These are phyloP conservation scores for Diabrotica balteata DNA, from an alignment of 2,888 invertebrate genomes.

Conservation along the genomic window DNA sequence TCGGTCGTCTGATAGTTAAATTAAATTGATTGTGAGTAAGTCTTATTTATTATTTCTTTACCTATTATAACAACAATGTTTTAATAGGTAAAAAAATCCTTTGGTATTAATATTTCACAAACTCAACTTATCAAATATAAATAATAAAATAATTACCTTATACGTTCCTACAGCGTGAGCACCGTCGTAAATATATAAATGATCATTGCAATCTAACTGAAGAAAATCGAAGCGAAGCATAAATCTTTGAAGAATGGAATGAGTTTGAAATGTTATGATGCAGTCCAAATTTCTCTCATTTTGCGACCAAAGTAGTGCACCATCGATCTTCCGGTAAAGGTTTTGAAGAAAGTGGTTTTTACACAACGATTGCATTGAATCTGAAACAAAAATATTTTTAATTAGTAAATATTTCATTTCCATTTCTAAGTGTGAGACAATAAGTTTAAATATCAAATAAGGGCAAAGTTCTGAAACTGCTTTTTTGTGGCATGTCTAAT, in stretches of 20 bases:
- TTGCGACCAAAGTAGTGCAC: conserved; percentile 87
- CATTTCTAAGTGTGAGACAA: too few species aligned
- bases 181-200: conserved; percentile 90
- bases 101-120: conserved; percentile 6
- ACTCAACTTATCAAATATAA: background rate
- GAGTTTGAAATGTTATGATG: conserved; percentile 92
- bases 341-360: conserved; percentile 89
- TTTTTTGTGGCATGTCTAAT: too few species aligned
- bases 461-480: too few species aligned
- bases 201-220: conserved; percentile 93
- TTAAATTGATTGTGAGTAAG: too few species aligned
- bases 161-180: conserved; percentile 87
- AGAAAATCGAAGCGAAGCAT: conserved; percentile 93
- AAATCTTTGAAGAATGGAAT: conserved; percentile 91
- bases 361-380: conserved; percentile 89
- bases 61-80: too few species aligned
- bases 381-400: conserved; percentile 64
- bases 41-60: too few species aligned
- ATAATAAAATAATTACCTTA: conserved; percentile 69
- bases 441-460: too few species aligned
- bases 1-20: too few species aligned
- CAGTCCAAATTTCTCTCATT: conserved; percentile 92
- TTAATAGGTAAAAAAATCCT: too few species aligned
- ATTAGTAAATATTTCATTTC: background rate
- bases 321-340: conserved; percentile 89